phyloP scores from a whole-genome alignment of 2,888 invertebrate species.

The Trimorus sp. region DNA sequence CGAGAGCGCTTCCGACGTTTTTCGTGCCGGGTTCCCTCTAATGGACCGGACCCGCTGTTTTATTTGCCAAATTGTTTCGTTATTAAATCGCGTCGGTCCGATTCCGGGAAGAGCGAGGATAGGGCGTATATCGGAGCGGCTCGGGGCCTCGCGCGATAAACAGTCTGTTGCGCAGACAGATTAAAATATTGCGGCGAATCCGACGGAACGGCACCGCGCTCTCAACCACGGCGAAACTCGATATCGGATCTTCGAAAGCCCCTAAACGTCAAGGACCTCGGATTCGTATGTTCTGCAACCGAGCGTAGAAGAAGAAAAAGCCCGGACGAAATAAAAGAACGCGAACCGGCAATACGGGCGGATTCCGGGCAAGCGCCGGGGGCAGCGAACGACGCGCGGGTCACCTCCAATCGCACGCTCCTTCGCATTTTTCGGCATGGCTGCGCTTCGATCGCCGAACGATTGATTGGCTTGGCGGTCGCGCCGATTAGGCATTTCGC shows the following conservation, averaged over 20 bases:
- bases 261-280: constrained; percentile 71
- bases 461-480: constrained; percentile 69
- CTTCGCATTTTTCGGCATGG: constrained; percentile 73
- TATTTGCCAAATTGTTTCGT: constrained; percentile 46
- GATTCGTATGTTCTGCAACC: constrained; percentile 62
- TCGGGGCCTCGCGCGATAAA: constrained; percentile 69
- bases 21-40: not conserved
- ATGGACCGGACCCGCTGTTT: constrained; percentile 27
- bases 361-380: constrained; percentile 58
- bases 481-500: constrained; percentile 69
- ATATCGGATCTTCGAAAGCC: constrained; percentile 75
- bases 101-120: constrained; percentile 43
- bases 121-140: constrained; percentile 36
- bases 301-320: constrained; percentile 68
- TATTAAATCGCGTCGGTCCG: constrained; percentile 33
- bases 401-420: constrained; percentile 56
- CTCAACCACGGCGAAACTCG: constrained; percentile 74
- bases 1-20: constrained; percentile 47
- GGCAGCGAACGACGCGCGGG: constrained; percentile 54
- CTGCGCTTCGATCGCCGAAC: constrained; percentile 70
- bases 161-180: constrained; percentile 77
- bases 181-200: constrained; percentile 78
- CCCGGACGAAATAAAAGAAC: constrained; percentile 56
- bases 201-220: constrained; percentile 71
- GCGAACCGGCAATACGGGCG: constrained; percentile 45